Percentiles rank a stretch among this genome's conserved stretches.
Evolutionary conservation across 2,888 invertebrate genomes (phyloP).

Genomic region (Aspidiotus rigidus): DNA sequence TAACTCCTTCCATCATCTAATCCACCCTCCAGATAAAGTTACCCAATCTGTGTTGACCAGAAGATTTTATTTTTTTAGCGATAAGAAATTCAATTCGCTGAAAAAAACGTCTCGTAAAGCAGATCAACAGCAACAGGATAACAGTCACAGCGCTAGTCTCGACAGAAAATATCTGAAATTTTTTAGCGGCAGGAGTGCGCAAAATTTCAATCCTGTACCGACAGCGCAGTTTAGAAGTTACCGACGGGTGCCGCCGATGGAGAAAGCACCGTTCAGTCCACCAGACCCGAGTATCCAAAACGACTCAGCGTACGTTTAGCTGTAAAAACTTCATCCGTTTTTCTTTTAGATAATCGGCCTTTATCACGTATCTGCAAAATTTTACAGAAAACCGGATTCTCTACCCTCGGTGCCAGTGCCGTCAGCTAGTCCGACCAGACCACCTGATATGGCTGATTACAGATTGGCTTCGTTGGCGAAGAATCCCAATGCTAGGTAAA

Average conservation of each 20-base stretch:
- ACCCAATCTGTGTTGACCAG: too few relatives aligned
- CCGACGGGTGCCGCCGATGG: slow-evolving; percentile 51
- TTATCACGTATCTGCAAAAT: background rate
- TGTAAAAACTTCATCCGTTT: background rate
- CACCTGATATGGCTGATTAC: slow-evolving; percentile 50
- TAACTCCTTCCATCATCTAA: background rate
- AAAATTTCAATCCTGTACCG: slow-evolving; percentile 59
- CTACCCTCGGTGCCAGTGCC: slow-evolving; percentile 12
- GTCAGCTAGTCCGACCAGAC: slow-evolving; percentile 35
- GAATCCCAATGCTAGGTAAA: background rate
- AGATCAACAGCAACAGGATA: slow-evolving; percentile 24
- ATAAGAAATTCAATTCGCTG: slow-evolving; percentile 59
- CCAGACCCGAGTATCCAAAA: background rate
- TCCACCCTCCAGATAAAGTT: too few relatives aligned
- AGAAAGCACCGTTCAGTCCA: slow-evolving; percentile 38
- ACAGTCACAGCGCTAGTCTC: slow-evolving; percentile 41
- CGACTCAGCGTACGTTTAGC: slow-evolving; percentile 13
- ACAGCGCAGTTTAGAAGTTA: slow-evolving; percentile 70
- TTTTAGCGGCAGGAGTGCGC: slow-evolving; percentile 47
- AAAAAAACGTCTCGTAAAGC: slow-evolving; percentile 53
- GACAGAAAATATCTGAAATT: slow-evolving; percentile 61
- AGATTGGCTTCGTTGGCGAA: slow-evolving; percentile 38
- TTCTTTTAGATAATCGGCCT: background rate
- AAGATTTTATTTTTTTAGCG: slow-evolving; percentile 37
- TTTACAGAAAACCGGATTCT: slow-evolving; percentile 13